Percentiles rank a stretch among this genome's conserved stretches.
Evolutionary conservation across 2,113 vertebrate species (phyloP).

Genomic region (Misgurnus mizolepis): DNA sequence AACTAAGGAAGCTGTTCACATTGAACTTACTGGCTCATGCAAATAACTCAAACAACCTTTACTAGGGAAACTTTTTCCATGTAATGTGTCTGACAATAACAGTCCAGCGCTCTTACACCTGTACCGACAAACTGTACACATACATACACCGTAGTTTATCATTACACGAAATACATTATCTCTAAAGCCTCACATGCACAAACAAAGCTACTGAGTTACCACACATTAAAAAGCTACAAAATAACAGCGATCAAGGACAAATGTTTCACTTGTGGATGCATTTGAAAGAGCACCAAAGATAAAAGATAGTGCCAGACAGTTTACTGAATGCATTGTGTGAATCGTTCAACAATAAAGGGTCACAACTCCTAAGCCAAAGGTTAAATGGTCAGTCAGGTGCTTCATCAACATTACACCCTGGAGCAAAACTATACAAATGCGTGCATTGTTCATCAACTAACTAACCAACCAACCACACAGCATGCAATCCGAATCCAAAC

Average conservation of each 20-base stretch:
- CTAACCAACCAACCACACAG: neutral
- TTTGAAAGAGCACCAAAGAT: too few relatives aligned
- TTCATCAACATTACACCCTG: neutral
- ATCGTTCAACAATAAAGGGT: neutral
- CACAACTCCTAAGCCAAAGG: neutral
- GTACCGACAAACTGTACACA: neutral
- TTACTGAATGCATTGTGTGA: too few relatives aligned
- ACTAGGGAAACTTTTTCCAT: neutral
- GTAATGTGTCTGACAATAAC: neutral
- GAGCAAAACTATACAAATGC: neutral
- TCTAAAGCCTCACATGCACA: neutral
- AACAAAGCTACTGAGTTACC: neutral
- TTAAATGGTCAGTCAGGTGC: neutral
- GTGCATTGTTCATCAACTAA: neutral
- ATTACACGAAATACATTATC: slow-evolving; percentile 3
- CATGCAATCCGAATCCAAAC: neutral
- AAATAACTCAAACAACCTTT: slow-evolving; percentile 13
- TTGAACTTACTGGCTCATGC: neutral
- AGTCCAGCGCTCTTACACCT: neutral
- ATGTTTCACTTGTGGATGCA: too few relatives aligned
- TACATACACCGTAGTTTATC: neutral
- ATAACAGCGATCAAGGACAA: too few relatives aligned
- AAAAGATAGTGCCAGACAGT: too few relatives aligned
- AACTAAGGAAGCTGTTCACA: neutral
- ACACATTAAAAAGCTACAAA: too few relatives aligned